These are phyloP conservation scores for Chironomus tepperi DNA, from an alignment of 1,140 invertebrate species.

Conservation along the genomic window DNA sequence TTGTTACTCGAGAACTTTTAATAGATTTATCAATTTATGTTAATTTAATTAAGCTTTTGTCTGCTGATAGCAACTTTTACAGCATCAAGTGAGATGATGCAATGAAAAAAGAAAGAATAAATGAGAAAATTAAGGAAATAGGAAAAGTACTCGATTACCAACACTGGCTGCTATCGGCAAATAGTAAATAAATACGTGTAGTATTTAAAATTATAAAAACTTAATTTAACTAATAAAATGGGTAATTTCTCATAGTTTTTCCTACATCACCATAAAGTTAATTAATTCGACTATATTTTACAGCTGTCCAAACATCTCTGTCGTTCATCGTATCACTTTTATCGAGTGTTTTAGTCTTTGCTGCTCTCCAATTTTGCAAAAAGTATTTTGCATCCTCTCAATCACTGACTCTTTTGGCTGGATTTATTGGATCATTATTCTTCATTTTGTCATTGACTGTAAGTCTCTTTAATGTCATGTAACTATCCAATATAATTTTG, in stretches of 20 bases:
- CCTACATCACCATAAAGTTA: not conserved
- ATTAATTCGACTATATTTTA: not conserved
- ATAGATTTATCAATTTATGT: no score
- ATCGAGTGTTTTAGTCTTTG: slow-evolving; percentile 24
- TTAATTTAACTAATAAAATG: not conserved
- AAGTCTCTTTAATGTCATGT: not conserved
- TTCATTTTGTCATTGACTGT: slow-evolving; percentile 30
- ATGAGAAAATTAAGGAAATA: no score
- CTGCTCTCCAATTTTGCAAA: slow-evolving; percentile 33
- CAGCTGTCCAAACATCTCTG: slow-evolving; percentile 18
- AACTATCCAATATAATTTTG: not conserved
- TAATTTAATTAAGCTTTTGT: no score
- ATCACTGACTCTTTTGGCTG: slow-evolving; percentile 35
- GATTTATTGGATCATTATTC: slow-evolving; percentile 32
- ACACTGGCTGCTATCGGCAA: not conserved
- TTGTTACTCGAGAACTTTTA: no score
- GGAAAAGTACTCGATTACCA: not conserved
- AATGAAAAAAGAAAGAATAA: no score
- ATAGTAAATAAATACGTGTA: not conserved
- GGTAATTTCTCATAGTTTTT: not conserved
- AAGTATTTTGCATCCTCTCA: slow-evolving; percentile 36
- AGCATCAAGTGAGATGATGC: no score
- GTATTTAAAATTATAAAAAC: not conserved
- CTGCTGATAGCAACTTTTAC: no score
- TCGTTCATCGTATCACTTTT: slow-evolving; percentile 23